Base-by-base conservation (phyloP, 2,888 invertebrate species). In the Mylabris sibirica region DNA sequence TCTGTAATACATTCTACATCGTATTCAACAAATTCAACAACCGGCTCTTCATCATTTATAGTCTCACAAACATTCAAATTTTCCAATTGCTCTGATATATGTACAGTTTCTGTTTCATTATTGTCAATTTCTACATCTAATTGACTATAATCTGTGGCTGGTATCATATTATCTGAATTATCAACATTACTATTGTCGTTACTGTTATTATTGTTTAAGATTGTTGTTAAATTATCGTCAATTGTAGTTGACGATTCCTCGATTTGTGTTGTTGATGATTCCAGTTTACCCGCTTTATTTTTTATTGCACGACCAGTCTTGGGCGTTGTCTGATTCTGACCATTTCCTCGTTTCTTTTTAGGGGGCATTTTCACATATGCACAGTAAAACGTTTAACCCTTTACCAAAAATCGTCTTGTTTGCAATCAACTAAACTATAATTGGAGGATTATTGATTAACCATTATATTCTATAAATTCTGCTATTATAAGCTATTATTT, bases 1-100 rank as follows among this genome's bases (percentile, higher is more conserved):
- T 76, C 81, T 5, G 77, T 74, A 64, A 79, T 72, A 73, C 79
- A 81, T 67, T 80, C 81, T 1, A 79, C 74, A 49, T 76, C 69
- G 57, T 78, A 63, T 61, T 76, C 77, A 38, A 72, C 67, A 59
- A 66, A 67, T 26, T 66, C 67, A 20, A 72, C 63, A 17, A 68
- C 65, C 63, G 65, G 64, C 70, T 75, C 69, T 57, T 70, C 71
- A 59, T 68, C 69, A 62, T 61, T 49, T 57, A 64, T 64, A 41
- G 35, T 30, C 26, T 30, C 26, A 65, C 14, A 30, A 41, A 64
- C 71, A 49, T 60, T 64, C 14, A 74, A 66, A 66, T 65, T 67
- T 59, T 71, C 71, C 5, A 74, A 57, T 59, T 73, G 71, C 60
- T 73, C 67, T 14, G 67, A 59, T 35, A 73, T 65, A 38, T 72